These are phyloP conservation scores for Zootermopsis nevadensis DNA, from an alignment of 2,888 invertebrate genomes.

Conservation along the genomic window DNA sequence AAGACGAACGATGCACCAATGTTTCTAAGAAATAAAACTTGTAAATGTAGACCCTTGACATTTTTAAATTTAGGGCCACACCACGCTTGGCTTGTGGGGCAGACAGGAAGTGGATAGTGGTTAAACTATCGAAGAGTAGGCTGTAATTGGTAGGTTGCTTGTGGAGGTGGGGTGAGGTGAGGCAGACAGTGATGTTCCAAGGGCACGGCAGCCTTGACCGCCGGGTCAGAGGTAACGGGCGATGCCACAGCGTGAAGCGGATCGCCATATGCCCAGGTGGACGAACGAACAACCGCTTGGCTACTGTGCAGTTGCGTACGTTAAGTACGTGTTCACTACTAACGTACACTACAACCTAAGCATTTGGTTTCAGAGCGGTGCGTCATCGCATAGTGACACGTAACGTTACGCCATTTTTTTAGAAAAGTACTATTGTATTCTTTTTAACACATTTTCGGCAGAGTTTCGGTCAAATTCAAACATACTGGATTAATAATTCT, in stretches of 20 bases:
- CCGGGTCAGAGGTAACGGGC: conserved; percentile 23
- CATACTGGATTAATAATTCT: no score
- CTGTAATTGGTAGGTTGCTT: conserved; percentile 21
- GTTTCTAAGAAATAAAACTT: background rate
- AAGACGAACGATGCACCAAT: background rate
- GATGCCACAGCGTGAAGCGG: background rate
- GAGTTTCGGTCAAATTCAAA: no score
- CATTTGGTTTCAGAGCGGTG: no score
- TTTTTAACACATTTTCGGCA: no score
- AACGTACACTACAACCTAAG: no score
- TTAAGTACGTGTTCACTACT: no score
- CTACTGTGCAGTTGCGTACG: no score
- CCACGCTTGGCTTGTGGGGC: background rate
- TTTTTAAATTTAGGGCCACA: background rate
- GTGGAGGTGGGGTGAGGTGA: conserved; percentile 4
- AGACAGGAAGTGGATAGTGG: conserved; percentile 9
- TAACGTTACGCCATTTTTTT: no score
- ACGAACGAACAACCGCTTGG: background rate
- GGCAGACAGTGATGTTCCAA: background rate
- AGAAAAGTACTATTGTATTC: no score
- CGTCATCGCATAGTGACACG: no score
- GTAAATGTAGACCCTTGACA: conserved; percentile 1
- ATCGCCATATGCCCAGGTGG: background rate
- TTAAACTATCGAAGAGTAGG: conserved; percentile 14
- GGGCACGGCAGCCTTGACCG: conserved; percentile 5